Evolutionary conservation across 2,797 vertebrate species (phyloP), one percentile per base, ranked within the genome.

Genomic region (Malurus leucopterus): DNA sequence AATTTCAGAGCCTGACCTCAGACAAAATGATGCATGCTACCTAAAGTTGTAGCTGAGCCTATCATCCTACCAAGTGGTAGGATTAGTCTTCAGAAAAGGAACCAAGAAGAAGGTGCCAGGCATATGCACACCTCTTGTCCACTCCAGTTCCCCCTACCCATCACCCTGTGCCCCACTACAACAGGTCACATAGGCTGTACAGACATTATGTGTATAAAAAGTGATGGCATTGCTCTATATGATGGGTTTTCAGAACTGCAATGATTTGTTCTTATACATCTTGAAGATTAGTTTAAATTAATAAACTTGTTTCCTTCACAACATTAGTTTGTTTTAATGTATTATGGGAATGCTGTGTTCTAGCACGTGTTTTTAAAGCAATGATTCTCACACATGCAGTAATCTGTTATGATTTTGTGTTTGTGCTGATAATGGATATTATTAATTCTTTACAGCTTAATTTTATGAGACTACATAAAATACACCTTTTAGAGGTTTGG

Each of bases 91-190:
- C 49, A 77, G 62, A 26, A 17, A 70, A 64, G 61, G 51, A 76
- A 51, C 38, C 21, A 34, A 49, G 43, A 53, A 67, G 8, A 53
- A 67, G 8, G 19, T 55, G 4, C 20, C 43, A 29, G 53, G 29
- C 11, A 32, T 49, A 59, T 30, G 24, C 24, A 36, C 36, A 21
- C 1, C 0, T 20, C 36, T 0, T 4, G 15, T 21, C 24, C 0
- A 1, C 14, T 3, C 27, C 57, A 26, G 46, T 14, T 47, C 23
- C 46, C 24, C 13, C 13, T 23, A 12, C 24, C 49, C 49, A 29
- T 26, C 26, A 40, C 0, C 5, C 27, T 14, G 16, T 0, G 1
- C 11, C 4, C 30, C 50, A 64, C 6, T 43, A 40, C 18, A 29
- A 11, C 9, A 36, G 32, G n/a, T 63, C 22, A n/a, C 5, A 9